phyloP scores from a whole-genome alignment of 2,113 vertebrate species.

The Excalfactoria chinensis region DNA sequence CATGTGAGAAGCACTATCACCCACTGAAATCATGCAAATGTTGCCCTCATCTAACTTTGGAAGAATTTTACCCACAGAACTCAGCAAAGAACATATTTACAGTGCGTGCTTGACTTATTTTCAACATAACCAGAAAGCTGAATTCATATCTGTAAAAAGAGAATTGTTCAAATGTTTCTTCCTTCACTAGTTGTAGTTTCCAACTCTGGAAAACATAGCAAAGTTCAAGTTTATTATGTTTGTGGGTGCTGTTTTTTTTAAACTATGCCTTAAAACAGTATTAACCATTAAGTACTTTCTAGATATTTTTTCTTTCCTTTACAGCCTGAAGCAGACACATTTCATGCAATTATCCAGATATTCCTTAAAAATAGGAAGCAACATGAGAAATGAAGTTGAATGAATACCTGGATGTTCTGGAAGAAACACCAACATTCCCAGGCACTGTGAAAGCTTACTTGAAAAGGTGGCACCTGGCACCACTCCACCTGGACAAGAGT shows the following conservation, averaged over 20 bases:
- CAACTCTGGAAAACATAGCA: not conserved
- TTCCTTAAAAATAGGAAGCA: not conserved
- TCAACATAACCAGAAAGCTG: not conserved
- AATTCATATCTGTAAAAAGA: not conserved
- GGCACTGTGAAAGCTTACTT: accelerated
- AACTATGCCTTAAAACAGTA: too few relatives aligned
- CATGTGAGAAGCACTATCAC: not conserved
- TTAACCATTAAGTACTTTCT: not conserved
- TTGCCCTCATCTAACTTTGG: not conserved
- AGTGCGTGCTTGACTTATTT: not conserved
- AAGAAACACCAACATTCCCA: not conserved
- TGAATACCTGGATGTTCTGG: not conserved
- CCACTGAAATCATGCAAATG: not conserved
- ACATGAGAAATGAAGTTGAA: not conserved
- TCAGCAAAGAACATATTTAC: not conserved
- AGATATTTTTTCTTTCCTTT: not conserved
- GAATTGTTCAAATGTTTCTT: not conserved
- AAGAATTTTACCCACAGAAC: not conserved
- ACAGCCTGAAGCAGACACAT: not conserved
- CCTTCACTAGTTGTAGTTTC: not conserved
- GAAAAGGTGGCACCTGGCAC: not conserved
- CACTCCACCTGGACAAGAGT: not conserved
- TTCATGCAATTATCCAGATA: not conserved
- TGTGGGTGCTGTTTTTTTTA: too few relatives aligned
- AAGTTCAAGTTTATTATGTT: not conserved